A percentile compares a stretch with the other conserved stretches of the same genome.
Conservation (phyloP, 2,888 invertebrate genomes). For the Pollenia labialis region DNA sequence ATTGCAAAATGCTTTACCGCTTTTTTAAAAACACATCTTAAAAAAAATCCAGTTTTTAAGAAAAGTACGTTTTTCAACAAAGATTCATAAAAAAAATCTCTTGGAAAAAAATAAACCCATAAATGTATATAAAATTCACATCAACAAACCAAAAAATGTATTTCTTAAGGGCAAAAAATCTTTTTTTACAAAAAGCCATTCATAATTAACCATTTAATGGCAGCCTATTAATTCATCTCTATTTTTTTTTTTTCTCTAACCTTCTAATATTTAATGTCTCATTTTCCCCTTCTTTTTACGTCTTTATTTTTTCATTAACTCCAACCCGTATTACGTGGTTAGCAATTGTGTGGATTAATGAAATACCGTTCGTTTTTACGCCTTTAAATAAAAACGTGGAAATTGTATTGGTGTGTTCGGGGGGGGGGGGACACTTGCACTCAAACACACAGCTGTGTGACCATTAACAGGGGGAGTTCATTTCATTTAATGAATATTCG, state of each 20-base stretch:
- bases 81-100: no score
- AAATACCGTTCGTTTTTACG: slow-evolving; percentile 22
- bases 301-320: background rate
- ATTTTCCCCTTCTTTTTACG: slow-evolving; percentile 14
- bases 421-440: background rate
- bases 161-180: background rate
- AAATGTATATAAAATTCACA: no score
- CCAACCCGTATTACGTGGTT: slow-evolving; percentile 6
- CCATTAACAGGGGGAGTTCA: slow-evolving; percentile 32
- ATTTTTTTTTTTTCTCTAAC: background rate
- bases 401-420: background rate
- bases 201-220: slow-evolving; percentile 15
- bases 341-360: slow-evolving; percentile 28
- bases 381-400: slow-evolving; percentile 14
- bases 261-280: background rate
- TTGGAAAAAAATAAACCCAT: no score
- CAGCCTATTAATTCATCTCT: slow-evolving; percentile 10
- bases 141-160: no score
- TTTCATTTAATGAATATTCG: slow-evolving; percentile 20
- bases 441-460: slow-evolving; percentile 13
- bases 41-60: no score
- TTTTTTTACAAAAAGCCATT: background rate
- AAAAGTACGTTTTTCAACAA: no score
- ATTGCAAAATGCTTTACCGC: no score
- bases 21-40: no score